phyloP scores from a whole-genome alignment of 2,888 invertebrate genomes.

The Pocota personata region DNA sequence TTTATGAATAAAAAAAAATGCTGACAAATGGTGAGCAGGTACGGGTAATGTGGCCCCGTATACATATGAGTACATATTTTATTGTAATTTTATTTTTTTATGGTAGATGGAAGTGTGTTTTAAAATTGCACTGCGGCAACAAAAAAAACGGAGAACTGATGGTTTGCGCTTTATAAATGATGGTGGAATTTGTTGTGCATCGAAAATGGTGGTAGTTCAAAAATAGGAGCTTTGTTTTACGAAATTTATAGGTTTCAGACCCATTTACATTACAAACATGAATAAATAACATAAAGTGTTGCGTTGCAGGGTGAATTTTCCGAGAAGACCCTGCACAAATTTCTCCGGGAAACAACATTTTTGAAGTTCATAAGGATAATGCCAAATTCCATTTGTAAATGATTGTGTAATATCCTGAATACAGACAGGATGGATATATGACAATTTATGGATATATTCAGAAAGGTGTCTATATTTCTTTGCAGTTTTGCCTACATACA shows the following conservation, averaged over 20 bases:
- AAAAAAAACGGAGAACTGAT: background rate
- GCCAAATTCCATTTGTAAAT: too few relatives aligned
- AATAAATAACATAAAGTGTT: too few relatives aligned
- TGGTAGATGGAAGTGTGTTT: conserved; percentile 7
- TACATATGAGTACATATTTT: background rate
- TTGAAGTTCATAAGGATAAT: too few relatives aligned
- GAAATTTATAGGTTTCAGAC: background rate
- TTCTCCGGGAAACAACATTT: too few relatives aligned
- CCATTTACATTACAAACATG: too few relatives aligned
- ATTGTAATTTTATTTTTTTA: background rate
- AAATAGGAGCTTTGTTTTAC: background rate
- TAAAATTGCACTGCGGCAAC: background rate
- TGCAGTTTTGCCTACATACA: too few relatives aligned
- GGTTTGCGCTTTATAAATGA: conserved; percentile 16
- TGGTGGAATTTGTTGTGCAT: conserved; percentile 4
- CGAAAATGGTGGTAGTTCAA: background rate
- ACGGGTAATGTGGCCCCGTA: background rate
- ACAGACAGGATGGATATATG: too few relatives aligned
- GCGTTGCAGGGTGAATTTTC: too few relatives aligned
- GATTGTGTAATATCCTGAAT: too few relatives aligned
- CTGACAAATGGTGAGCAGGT: background rate
- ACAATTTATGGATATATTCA: too few relatives aligned
- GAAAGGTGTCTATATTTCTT: too few relatives aligned
- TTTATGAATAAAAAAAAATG: background rate
- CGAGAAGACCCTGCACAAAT: too few relatives aligned